phyloP scores from a whole-genome alignment of 1,140 invertebrate species.

The Zaprionus africanus region DNA sequence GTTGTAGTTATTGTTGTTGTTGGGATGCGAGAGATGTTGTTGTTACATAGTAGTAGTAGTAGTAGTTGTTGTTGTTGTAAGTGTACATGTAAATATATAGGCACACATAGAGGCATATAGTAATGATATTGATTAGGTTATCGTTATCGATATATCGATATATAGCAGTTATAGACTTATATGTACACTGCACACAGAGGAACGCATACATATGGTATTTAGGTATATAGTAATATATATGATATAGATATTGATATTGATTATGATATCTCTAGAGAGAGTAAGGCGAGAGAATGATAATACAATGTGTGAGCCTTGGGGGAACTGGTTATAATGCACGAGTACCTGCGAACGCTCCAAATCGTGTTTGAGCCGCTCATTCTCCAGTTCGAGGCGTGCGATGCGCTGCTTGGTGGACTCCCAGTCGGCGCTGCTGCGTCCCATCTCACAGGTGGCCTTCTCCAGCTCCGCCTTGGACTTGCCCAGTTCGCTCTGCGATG shows the following conservation, averaged over 20 bases:
- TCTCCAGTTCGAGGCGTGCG: conserved; percentile 94
- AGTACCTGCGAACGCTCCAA: conserved; percentile 89
- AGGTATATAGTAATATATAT: conserved; percentile 37
- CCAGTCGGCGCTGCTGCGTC: conserved; percentile 94
- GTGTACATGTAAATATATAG: conserved; percentile 82
- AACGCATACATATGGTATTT: conserved; percentile 53
- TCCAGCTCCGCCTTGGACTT: conserved; percentile 97
- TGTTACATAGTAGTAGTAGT: conserved; percentile 63
- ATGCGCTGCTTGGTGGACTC: conserved; percentile 94
- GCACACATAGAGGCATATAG: conserved; percentile 67
- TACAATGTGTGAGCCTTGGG: background rate
- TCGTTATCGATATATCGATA: conserved; percentile 28
- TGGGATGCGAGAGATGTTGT: conserved; percentile 67
- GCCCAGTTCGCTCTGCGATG: conserved; percentile 95
- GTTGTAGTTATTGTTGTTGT: conserved; percentile 68
- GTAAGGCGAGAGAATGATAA: conserved; percentile 3
- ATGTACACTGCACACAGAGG: conserved; percentile 50
- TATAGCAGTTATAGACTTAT: conserved; percentile 30
- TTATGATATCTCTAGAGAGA: conserved; percentile 50
- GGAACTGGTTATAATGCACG: conserved; percentile 76
- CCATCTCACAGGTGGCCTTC: conserved; percentile 94
- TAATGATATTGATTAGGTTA: conserved; percentile 29
- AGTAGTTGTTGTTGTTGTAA: conserved; percentile 51
- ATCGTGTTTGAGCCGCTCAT: conserved; percentile 93
- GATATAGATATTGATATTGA: conserved; percentile 42